Base-by-base conservation (phyloP, 2,797 vertebrate species). In the Rhinophrynus dorsalis region DNA sequence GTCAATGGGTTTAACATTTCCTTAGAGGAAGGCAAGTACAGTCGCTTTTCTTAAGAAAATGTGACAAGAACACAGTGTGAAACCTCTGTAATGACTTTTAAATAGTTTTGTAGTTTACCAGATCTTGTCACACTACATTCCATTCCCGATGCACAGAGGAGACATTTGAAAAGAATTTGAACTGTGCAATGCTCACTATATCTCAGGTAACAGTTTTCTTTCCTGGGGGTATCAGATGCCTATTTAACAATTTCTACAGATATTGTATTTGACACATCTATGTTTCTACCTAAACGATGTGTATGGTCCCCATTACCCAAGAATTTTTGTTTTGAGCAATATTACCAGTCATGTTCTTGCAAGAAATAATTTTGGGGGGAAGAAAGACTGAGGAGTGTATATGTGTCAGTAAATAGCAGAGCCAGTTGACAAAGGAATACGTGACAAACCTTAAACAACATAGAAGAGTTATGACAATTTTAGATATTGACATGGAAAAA, bases 81-180 rank as follows among this genome's bases (percentile, higher is more conserved):
- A n/a, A n/a, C n/a, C n/a, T n/a, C n/a, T n/a, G n/a, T n/a, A n/a
- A n/a, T n/a, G n/a, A n/a, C n/a, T n/a, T n/a, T n/a, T n/a, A n/a
- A n/a, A n/a, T n/a, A n/a, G n/a, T n/a, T n/a, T n/a, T n/a, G n/a
- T n/a, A n/a, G n/a, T n/a, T n/a, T n/a, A n/a, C n/a, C 55, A 66
- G 21, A 9, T 3, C 11, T 52, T 73, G 52, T 73, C 29, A 73
- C 62, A 67, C 61, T 59, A 35, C 13, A 72, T 72, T 72, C 44
- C 52, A 17, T 27, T 15, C 60, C 32, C 7, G 9, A n/a, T n/a
- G n/a, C n/a, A n/a, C n/a, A 57, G 32, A 37, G 63, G 24, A 54
- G 8, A n/a, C 15, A 35, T 44, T 45, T 37, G n/a, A n/a, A n/a
- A 13, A 13, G 7, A 47, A 62, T 57, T 9, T 10, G n/a, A n/a